Evolutionary conservation across 2,888 invertebrate species (phyloP), one percentile per base, ranked within the genome.

Genomic region (Asteroscopus sphinx): DNA sequence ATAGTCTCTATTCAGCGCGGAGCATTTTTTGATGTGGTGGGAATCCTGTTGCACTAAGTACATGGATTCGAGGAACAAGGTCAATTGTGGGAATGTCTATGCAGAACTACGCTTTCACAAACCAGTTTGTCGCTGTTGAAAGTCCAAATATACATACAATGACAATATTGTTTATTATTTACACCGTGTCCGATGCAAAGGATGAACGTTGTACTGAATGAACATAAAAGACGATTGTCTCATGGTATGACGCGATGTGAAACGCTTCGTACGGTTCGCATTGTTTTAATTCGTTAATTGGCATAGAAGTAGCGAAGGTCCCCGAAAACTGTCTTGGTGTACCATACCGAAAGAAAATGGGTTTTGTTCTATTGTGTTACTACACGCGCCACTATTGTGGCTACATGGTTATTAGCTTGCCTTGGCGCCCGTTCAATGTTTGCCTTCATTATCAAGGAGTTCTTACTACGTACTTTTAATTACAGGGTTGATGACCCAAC

Each of bases 241-340:
- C 64, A 35, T n/a, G 46, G 36, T 65, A 73, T 68, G 58, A 48
- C 53, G 66, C 48, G 58, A 75, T 83, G 85, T 81, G 86, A 85
- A 87, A 82, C 78, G 65, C 61, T 67, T 70, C 69, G 52, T 73
- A 78, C 75, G 74, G 66, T 79, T 73, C 63, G 73, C 81, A 87
- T 85, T 84, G 87, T 86, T 77, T 69, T 68, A 59, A 79, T 79
- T 77, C 67, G 70, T 72, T 77, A 71, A 78, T 80, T 75, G 70
- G 59, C 68, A 55, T 33, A 67, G 68, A 72, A 77, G 68, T 59
- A 42, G 62, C 59, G 77, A 80, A 76, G 79, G 78, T 72, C 71
- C 54, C 47, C 48, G 53, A 53, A 42, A 57, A 47, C 37, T 44
- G 55, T 55, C 66, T 67, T 68, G 56, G 68, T 64, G 52, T 54